Base-by-base conservation (phyloP, 2,888 invertebrate genomes). In the Trichacis sp. region DNA sequence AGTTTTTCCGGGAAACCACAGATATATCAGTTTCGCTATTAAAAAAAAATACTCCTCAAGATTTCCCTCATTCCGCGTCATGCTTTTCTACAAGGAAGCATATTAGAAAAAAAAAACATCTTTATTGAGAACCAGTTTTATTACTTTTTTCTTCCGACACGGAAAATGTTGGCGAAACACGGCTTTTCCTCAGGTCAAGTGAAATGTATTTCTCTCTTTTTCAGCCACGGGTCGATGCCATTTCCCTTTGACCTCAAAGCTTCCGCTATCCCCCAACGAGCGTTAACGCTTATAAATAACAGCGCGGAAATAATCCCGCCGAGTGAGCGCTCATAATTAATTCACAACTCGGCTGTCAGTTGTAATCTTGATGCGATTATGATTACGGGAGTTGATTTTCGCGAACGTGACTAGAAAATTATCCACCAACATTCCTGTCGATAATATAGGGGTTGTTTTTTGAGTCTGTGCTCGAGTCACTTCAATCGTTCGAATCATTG, bases 191-290 rank as follows among this genome's bases (percentile, higher is more conserved):
- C 47, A 45, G 18, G 45, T 52, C 47, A 24, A 54, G 49, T 54
- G 29, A 54, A 54, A 60, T 38, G 52, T 12, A 19, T 33, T 54
- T 54, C 43, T n/a, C n/a, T 45, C 36, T 49, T 30, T 42, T 53
- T 18, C 19, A 15, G 50, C 30, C 36, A 14, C 29, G 40, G 52
- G 47, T 59, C 57, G 51, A 43, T 36, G 38, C 42, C 57, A 51
- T 58, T 40, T 59, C 50, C 33, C 46, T 50, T 52, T 48, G 52
- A 50, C 42, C 45, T 50, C 33, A 36, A 33, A 20, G 52, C 17
- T 52, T 59, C 50, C 19, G 11, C 17, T 2, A 52, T 38, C 20
- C 19, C 38, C 38, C 45, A n/a, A 19, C 14, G 19, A 30, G 18
- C 12, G 40, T 51, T 50, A 50, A 50, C 20, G 33, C 46, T 47